Conservation (phyloP, 2,888 invertebrate genomes). For the Callosobruchus maculatus region DNA sequence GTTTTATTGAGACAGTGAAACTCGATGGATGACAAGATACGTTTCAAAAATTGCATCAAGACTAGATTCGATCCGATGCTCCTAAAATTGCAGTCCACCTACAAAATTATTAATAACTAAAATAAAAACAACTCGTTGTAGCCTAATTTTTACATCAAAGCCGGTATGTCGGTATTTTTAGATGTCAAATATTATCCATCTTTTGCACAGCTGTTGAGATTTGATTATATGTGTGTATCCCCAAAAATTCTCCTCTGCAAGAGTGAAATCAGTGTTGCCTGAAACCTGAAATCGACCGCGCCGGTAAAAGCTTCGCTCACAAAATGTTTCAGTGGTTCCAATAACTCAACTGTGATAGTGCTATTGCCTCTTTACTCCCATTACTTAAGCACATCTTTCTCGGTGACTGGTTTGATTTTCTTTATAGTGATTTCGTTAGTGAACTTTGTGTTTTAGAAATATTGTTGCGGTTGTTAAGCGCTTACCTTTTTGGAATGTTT, state of each 20-base stretch:
- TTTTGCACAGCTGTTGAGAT: slow-evolving; percentile 42
- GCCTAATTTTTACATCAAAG: slow-evolving; percentile 44
- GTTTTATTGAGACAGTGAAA: too few species aligned
- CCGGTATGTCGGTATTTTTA: slow-evolving; percentile 46
- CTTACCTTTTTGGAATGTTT: neutral
- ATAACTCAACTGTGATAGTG: slow-evolving; percentile 12
- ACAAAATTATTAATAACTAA: slow-evolving; percentile 27
- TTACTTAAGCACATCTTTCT: slow-evolving; percentile 17
- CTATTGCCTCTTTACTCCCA: slow-evolving; percentile 11
- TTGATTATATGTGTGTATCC: slow-evolving; percentile 32
- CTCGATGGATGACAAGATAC: too few species aligned
- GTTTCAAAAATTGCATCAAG: too few species aligned
- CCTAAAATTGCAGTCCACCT: slow-evolving; percentile 6
- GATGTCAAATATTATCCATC: slow-evolving; percentile 46
- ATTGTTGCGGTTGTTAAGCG: neutral
- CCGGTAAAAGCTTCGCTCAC: slow-evolving; percentile 13
- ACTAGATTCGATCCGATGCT: neutral
- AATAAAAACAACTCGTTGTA: slow-evolving; percentile 30
- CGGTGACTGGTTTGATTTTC: neutral
- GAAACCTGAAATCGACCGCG: slow-evolving; percentile 20
- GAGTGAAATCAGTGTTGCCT: slow-evolving; percentile 31
- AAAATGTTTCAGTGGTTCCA: slow-evolving; percentile 13
- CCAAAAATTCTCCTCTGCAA: slow-evolving; percentile 25
- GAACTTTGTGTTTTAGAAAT: neutral
- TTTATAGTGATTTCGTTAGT: neutral